A percentile compares a stretch with the other conserved stretches of the same genome.
Evolutionary conservation across 2,888 invertebrate species (phyloP).

Genomic region (Hanleya hanleyi): DNA sequence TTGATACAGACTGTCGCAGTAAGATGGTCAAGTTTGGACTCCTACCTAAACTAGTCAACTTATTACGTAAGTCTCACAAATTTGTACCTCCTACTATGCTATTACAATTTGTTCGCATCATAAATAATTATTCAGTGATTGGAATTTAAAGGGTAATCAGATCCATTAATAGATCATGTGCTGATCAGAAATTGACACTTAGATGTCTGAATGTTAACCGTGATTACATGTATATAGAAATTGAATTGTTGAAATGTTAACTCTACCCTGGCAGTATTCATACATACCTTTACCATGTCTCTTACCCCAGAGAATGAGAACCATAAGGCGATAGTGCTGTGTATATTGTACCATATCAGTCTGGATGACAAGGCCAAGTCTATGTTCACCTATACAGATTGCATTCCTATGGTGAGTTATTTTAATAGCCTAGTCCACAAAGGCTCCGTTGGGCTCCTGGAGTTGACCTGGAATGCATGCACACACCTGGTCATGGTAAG

Average conservation of each 20-base stretch:
- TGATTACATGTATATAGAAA: neutral
- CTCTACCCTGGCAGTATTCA: neutral
- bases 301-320: slow-evolving; percentile 71
- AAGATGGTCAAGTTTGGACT: slow-evolving; percentile 93
- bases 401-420: slow-evolving; percentile 82
- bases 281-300: too few species aligned
- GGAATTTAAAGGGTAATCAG: too few species aligned
- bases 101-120: too few species aligned
- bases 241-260: neutral
- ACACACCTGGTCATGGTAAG: too few species aligned
- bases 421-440: too few species aligned
- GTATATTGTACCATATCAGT: slow-evolving; percentile 89
- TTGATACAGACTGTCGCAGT: slow-evolving; percentile 88
- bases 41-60: slow-evolving; percentile 90
- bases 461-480: too few species aligned
- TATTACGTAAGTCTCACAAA: slow-evolving; percentile 85
- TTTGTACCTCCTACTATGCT: too few species aligned
- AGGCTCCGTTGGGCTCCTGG: too few species aligned
- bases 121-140: too few species aligned
- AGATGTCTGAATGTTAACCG: neutral
- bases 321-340: slow-evolving; percentile 71
- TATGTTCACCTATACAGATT: slow-evolving; percentile 95
- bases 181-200: too few species aligned
- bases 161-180: too few species aligned
- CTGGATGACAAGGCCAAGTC: slow-evolving; percentile 95